Percentiles rank a stretch among this genome's conserved stretches.
These are phyloP conservation scores for Austrofundulus limnaeus DNA, from an alignment of 2,113 vertebrate species.

Conservation along the genomic window DNA sequence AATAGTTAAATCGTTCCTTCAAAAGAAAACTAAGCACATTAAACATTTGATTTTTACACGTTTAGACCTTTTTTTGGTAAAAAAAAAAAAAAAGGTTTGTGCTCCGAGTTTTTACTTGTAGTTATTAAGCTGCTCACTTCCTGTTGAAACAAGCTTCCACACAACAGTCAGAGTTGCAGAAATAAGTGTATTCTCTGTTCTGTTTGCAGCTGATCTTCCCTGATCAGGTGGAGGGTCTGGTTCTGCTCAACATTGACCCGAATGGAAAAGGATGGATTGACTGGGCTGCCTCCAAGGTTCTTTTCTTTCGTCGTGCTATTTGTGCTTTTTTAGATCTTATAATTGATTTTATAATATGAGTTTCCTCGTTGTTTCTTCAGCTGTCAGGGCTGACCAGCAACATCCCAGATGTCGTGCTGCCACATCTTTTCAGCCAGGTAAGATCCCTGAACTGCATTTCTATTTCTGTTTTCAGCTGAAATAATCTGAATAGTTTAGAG, in stretches of 20 bases:
- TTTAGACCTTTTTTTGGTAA: background rate
- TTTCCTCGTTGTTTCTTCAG: constrained; percentile 41
- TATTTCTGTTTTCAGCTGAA: too few relatives aligned
- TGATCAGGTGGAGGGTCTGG: constrained; percentile 92
- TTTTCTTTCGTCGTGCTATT: rapidly evolving
- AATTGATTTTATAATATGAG: background rate
- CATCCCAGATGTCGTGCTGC: constrained; percentile 87
- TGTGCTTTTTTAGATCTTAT: rapidly evolving
- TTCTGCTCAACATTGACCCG: constrained; percentile 95
- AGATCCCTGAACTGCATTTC: background rate
- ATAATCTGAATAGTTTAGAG: too few relatives aligned
- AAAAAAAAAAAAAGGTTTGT: too few relatives aligned
- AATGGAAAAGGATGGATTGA: constrained; percentile 98
- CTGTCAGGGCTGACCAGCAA: constrained; percentile 92
- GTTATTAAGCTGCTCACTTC: too few relatives aligned
- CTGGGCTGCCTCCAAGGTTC: constrained; percentile 95
- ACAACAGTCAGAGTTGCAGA: too few relatives aligned
- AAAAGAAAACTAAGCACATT: background rate
- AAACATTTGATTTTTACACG: background rate
- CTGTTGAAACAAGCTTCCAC: background rate
- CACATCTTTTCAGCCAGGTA: constrained; percentile 98
- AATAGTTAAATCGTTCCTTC: background rate
- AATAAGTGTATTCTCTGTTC: background rate
- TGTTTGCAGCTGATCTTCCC: constrained; percentile 89
- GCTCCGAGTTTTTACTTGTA: background rate